These are phyloP conservation scores for Catalaphyllia jardinei DNA, from an alignment of 64 coral and sea anemone genomes.

Conservation along the genomic window DNA sequence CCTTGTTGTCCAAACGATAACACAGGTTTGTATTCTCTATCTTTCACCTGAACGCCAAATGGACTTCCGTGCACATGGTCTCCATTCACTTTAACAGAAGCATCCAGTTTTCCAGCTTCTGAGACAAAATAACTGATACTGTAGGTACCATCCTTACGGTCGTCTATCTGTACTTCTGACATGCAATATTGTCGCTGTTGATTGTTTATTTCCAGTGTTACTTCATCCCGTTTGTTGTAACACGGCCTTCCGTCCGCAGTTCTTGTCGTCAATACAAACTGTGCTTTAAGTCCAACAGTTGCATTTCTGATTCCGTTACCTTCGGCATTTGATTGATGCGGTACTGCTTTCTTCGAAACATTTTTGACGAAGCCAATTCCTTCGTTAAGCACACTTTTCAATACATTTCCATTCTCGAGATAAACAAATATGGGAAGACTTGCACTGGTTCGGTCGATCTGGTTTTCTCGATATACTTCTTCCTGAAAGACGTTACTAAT, in stretches of 20 bases:
- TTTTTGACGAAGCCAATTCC: not conserved
- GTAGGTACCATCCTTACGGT: conserved; percentile 51
- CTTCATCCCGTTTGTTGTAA: conserved; percentile 17
- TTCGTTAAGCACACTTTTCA: not conserved
- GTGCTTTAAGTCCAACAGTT: conserved; percentile 58
- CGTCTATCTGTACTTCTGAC: not conserved
- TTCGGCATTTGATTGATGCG: conserved; percentile 13
- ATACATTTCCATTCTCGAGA: not conserved
- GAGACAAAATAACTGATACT: conserved; percentile 2
- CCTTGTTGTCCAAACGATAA: conserved; percentile 30
- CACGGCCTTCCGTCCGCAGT: not conserved
- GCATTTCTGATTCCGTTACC: conserved; percentile 42
- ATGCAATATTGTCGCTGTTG: not conserved
- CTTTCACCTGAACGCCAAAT: not conserved
- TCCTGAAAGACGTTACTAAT: not conserved
- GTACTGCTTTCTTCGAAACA: not conserved
- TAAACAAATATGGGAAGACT: not conserved
- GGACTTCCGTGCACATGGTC: not conserved
- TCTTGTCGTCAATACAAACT: conserved; percentile 32
- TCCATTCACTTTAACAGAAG: not conserved
- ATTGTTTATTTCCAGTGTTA: conserved; percentile 28
- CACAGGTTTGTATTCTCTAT: conserved; percentile 28
- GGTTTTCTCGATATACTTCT: not conserved
- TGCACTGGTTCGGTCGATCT: not conserved
- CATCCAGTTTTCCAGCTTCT: not conserved